phyloP scores from a whole-genome alignment of 2,797 vertebrate species.

The Ispidina lecontei region DNA sequence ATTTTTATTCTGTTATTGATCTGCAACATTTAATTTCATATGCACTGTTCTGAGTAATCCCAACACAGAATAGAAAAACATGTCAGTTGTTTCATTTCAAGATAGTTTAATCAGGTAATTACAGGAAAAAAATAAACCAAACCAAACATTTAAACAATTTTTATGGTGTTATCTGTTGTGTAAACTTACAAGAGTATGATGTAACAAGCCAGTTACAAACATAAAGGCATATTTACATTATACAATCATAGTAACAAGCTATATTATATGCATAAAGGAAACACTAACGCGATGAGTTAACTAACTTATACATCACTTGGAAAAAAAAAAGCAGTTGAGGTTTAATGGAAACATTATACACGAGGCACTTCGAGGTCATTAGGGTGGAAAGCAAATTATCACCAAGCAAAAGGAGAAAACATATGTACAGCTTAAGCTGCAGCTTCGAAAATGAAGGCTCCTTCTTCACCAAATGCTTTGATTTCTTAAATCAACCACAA shows the following conservation, averaged over 20 bases:
- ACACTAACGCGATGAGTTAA: conserved; percentile 90
- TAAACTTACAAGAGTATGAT: conserved; percentile 93
- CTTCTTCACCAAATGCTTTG: conserved; percentile 79
- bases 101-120: conserved; percentile 79
- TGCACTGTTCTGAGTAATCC: neutral
- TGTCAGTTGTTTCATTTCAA: conserved; percentile 73
- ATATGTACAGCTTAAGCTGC: conserved; percentile 85
- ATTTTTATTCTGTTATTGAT: neutral
- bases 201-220: conserved; percentile 95
- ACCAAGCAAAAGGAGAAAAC: conserved; percentile 81
- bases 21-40: neutral
- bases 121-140: conserved; percentile 24
- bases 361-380: conserved; percentile 95
- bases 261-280: conserved; percentile 87
- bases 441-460: conserved; percentile 85
- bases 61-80: conserved; percentile 68
- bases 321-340: conserved; percentile 85
- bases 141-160: conserved; percentile 87
- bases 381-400: conserved; percentile 85
- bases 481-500: conserved; percentile 79
- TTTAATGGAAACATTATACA: conserved; percentile 89
- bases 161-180: conserved; percentile 92
- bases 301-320: conserved; percentile 91
- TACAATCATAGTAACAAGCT: conserved; percentile 92
- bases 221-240: conserved; percentile 95